phyloP scores from a whole-genome alignment of 2,888 invertebrate species.

The Drosophila colorata region DNA sequence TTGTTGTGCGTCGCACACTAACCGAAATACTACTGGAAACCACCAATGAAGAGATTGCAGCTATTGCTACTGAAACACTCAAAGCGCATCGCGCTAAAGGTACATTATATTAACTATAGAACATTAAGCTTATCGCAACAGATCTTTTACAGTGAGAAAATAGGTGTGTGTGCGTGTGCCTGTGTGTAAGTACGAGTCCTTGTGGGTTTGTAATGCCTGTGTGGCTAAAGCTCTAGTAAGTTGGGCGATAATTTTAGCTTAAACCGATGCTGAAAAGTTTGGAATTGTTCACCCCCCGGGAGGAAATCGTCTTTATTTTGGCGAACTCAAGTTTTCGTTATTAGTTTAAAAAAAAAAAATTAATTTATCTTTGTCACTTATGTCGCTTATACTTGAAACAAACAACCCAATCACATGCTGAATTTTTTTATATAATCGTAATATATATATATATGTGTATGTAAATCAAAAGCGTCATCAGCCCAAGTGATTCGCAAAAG shows the following conservation, averaged over 20 bases:
- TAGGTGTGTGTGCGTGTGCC: slow-evolving; percentile 25
- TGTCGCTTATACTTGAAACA: slow-evolving; percentile 48
- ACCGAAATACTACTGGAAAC: slow-evolving; percentile 98
- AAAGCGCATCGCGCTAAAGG: slow-evolving; percentile 93
- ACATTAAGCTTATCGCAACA: slow-evolving; percentile 47
- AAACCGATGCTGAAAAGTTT: slow-evolving; percentile 11
- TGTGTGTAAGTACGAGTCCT: slow-evolving; percentile 51
- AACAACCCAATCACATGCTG: slow-evolving; percentile 65
- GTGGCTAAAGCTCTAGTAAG: slow-evolving; percentile 4
- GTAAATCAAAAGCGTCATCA: slow-evolving; percentile 85
- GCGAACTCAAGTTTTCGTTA: slow-evolving; percentile 7
- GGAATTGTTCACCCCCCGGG: slow-evolving; percentile 25
- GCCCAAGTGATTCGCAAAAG: slow-evolving; percentile 90
- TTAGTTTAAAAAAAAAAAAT: slow-evolving; percentile 30
- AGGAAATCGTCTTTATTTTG: slow-evolving; percentile 17
- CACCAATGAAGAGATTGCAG: slow-evolving; percentile 94
- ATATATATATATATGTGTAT: slow-evolving; percentile 79
- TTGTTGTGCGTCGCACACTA: slow-evolving; percentile 93
- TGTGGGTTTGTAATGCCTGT: slow-evolving; percentile 15
- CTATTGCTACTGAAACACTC: slow-evolving; percentile 94
- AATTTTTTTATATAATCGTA: slow-evolving; percentile 66
- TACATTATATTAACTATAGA: slow-evolving; percentile 85
- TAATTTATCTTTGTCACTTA: slow-evolving; percentile 33
- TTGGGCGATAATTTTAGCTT: slow-evolving; percentile 10
- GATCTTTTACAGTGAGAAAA: slow-evolving; percentile 53